Percentiles rank a stretch among this genome's conserved stretches.
Evolutionary conservation across 1,140 invertebrate species (phyloP).

Genomic region (Caenorhabditis remanei): DNA sequence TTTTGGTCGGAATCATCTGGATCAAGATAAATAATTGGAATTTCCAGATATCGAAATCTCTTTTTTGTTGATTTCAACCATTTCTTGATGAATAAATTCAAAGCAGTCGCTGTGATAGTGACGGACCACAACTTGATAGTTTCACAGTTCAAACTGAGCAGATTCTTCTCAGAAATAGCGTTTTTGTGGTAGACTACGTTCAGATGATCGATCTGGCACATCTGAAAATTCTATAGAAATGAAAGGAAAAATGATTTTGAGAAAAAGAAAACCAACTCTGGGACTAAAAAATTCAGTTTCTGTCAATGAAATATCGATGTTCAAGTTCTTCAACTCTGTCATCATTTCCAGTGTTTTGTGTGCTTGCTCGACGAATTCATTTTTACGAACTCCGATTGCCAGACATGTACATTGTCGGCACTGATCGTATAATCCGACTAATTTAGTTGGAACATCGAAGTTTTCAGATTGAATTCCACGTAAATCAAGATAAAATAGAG

Average conservation of each 20-base stretch:
- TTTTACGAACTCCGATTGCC: neutral
- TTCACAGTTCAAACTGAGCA: neutral
- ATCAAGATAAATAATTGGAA: neutral
- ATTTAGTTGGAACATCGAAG: neutral
- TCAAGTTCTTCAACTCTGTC: neutral
- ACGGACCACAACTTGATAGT: conserved; percentile 18
- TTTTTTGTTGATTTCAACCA: neutral
- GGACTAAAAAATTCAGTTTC: neutral
- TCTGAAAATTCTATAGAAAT: neutral
- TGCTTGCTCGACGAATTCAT: neutral
- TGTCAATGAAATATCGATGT: neutral
- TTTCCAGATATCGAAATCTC: neutral
- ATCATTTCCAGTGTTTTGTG: conserved; percentile 1
- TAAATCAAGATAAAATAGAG: neutral
- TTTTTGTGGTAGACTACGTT: neutral
- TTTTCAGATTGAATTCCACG: neutral
- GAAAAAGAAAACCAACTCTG: neutral
- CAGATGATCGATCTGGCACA: neutral
- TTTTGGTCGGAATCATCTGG: neutral
- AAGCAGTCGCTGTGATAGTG: neutral
- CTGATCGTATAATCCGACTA: neutral
- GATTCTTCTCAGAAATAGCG: neutral
- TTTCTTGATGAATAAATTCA: conserved; percentile 25
- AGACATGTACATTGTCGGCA: neutral
- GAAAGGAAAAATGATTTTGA: neutral